Conservation (phyloP, 2,888 invertebrate species). For the Cyclophora albipunctata region DNA sequence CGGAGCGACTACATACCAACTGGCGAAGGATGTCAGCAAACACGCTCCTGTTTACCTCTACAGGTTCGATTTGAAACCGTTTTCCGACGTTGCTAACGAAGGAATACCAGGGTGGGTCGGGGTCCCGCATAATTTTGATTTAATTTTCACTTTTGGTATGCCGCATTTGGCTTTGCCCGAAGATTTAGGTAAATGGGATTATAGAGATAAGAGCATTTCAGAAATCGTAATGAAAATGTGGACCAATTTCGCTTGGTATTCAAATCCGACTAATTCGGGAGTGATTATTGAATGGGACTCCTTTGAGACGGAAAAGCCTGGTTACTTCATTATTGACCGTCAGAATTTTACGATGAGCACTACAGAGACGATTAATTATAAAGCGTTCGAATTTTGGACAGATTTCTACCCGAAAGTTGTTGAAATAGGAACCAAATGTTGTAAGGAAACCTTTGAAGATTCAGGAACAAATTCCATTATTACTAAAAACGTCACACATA, state of each 20-base stretch:
- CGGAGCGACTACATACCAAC: constrained; percentile 80
- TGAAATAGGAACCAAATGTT: constrained; percentile 83
- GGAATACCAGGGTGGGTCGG: constrained; percentile 85
- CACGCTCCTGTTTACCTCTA: constrained; percentile 80
- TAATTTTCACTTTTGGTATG: constrained; percentile 88
- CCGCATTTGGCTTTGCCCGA: constrained; percentile 80
- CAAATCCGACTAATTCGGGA: constrained; percentile 82
- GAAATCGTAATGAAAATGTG: constrained; percentile 88
- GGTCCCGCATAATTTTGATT: constrained; percentile 87
- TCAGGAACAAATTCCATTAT: constrained; percentile 42
- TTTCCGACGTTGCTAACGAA: constrained; percentile 77
- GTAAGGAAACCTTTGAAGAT: constrained; percentile 75
- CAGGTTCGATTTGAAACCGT: constrained; percentile 84
- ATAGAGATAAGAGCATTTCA: constrained; percentile 84
- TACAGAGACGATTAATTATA: constrained; percentile 80
- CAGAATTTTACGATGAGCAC: constrained; percentile 85
- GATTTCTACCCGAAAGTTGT: constrained; percentile 86
- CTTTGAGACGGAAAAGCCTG: constrained; percentile 79
- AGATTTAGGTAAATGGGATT: constrained; percentile 81
- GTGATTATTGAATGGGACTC: constrained; percentile 85
- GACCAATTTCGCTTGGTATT: constrained; percentile 84
- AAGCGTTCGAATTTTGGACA: constrained; percentile 88
- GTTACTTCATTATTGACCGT: constrained; percentile 83
- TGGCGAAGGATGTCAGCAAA: constrained; percentile 79
- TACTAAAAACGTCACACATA: constrained; percentile 30